Percentiles rank a stretch among this genome's conserved stretches.
These are phyloP conservation scores for Laticauda laticaudata DNA, from an alignment of 2,113 vertebrate species.

Conservation along the genomic window DNA sequence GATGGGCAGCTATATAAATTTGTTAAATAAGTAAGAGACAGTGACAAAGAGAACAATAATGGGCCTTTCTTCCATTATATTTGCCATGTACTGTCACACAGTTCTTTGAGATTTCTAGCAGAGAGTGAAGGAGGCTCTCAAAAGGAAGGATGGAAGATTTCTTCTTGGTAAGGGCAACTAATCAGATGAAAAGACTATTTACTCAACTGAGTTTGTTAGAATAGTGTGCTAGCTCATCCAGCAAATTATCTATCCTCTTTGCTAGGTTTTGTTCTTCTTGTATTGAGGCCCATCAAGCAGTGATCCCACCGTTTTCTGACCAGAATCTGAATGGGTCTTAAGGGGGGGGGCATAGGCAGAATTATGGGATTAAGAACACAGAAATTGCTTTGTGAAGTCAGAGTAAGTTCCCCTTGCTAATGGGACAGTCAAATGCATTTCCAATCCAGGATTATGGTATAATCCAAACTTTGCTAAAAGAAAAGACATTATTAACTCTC, in stretches of 20 bases:
- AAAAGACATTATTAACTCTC: not conserved
- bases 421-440: not conserved
- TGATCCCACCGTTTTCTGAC: not conserved
- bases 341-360: not conserved
- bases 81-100: not conserved
- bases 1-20: not conserved
- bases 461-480: not conserved
- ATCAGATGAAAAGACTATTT: slow-evolving; percentile 5
- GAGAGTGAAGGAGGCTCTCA: not conserved
- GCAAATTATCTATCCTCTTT: not conserved
- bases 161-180: not conserved
- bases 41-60: too few relatives aligned
- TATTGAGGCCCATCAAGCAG: not conserved
- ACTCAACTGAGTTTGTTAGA: not conserved
- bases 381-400: not conserved
- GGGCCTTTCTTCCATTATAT: not conserved
- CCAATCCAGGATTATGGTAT: not conserved
- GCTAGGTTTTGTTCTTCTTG: not conserved
- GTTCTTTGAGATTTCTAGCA: not conserved
- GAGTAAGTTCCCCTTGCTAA: not conserved
- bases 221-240: slow-evolving; percentile 4
- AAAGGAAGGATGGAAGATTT: not conserved
- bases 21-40: not conserved
- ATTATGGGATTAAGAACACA: not conserved
- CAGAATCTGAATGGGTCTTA: not conserved